These are phyloP conservation scores for Nerophis lumbriciformis DNA, from an alignment of 2,113 vertebrate genomes.

Conservation along the genomic window DNA sequence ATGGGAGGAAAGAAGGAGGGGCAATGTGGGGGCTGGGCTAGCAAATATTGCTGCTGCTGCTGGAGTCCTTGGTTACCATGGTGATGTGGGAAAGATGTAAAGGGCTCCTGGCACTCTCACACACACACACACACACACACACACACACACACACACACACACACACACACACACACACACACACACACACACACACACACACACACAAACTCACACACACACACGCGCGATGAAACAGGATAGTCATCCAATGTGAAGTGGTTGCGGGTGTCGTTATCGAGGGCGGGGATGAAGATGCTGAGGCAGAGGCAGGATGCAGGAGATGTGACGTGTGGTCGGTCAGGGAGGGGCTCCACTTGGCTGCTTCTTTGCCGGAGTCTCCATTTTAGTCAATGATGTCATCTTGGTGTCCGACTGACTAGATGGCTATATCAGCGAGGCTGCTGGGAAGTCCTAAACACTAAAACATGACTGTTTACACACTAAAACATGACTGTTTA, in stretches of 20 bases:
- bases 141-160: too few relatives aligned
- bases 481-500: too few relatives aligned
- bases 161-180: too few relatives aligned
- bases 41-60: constrained; percentile 40
- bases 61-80: constrained; percentile 56
- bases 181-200: too few relatives aligned
- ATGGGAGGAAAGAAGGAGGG: constrained; percentile 49
- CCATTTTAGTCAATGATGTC: too few relatives aligned
- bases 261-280: constrained; percentile 18
- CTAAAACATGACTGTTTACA: too few relatives aligned
- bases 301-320: background rate
- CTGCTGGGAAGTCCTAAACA: too few relatives aligned
- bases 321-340: constrained; percentile 30
- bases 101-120: background rate
- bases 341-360: constrained; percentile 27
- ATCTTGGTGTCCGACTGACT: too few relatives aligned
- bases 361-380: too few relatives aligned
- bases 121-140: constrained; percentile 21
- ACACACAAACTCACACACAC: constrained; percentile 9
- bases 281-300: background rate
- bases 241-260: constrained; percentile 36
- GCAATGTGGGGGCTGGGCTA: constrained; percentile 46
- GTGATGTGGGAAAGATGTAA: constrained; percentile 33
- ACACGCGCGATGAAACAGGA: constrained; percentile 41
- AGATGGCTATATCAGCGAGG: too few relatives aligned